Evolutionary conservation across 2,797 vertebrate genomes (phyloP), one percentile per base, ranked within the genome.

Genomic region (Micropoecilia bifurca): DNA sequence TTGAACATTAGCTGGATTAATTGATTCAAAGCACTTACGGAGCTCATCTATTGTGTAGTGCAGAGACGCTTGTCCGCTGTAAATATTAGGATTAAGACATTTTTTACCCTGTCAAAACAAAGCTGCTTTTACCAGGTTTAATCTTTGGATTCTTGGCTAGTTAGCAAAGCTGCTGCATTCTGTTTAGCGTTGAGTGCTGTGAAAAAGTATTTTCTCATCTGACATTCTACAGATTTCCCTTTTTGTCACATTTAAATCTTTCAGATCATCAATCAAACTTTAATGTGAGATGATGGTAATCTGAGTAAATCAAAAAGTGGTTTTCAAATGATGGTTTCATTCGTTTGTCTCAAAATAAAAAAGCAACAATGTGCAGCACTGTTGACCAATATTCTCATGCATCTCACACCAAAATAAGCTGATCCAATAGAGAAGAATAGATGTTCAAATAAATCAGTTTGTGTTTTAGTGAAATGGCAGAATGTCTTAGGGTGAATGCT

Each of bases 61-160:
- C 90, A 88, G 95, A 94, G 90, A 95, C 94, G 94, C 93, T 95
- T 93, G 92, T 93, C 93, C 92, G 88, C 6, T 28, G 45, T 79
- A 79, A 79, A 73, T 73, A 63, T 73, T 79, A 94, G 91, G 89
- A 89, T 87, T 85, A 87, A 88, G 88, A 82, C 90, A 95, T 95
- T 93, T 95, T 96, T 95, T 86, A 94, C 80, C 92, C 91, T 95
- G 95, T 96, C 95, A 96, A 95, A 96, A 95, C 95, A 96, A 93
- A 95, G 85, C 39, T 41, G 81, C 80, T 84, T 79, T 63, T 66
- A 63, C 94, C 90, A 28, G 94, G 85, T 90, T 94, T 95, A 95
- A 95, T 95, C 93, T 95, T 91, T 84, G 87, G 88, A 94, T 93
- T 95, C 87, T 90, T 94, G 89, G 94, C 87, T 93, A 8, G 57